Percentiles rank a stretch among this genome's conserved stretches.
These are phyloP conservation scores for Falcaria lacertinaria DNA, from an alignment of 2,888 invertebrate genomes.

Conservation along the genomic window DNA sequence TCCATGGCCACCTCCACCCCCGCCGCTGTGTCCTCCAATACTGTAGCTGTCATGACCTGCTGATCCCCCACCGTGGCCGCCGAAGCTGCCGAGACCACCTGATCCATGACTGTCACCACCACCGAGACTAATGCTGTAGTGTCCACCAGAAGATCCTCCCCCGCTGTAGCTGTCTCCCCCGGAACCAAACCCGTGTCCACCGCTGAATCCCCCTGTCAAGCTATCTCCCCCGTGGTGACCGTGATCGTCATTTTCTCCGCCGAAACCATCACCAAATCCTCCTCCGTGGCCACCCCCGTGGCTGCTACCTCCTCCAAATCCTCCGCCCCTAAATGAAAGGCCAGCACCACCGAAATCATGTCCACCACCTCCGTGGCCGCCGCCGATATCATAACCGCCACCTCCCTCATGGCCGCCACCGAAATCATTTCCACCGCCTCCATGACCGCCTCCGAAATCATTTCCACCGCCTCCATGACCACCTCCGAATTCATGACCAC, in stretches of 20 bases:
- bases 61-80: constrained; percentile 17
- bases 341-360: constrained; percentile 19
- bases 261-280: constrained; percentile 14
- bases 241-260: constrained; percentile 21
- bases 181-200: constrained; percentile 29
- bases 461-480: constrained; percentile 12
- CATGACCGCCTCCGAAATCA: constrained; percentile 12
- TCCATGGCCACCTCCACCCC: constrained; percentile 16
- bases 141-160: constrained; percentile 9
- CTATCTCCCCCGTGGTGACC: constrained; percentile 16
- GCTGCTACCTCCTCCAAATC: constrained; percentile 21
- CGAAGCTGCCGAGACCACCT: constrained; percentile 16
- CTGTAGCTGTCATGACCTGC: constrained; percentile 19
- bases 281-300: constrained; percentile 15
- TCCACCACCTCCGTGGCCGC: constrained; percentile 17
- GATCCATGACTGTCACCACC: constrained; percentile 17
- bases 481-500: constrained; percentile 13
- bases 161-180: constrained; percentile 19
- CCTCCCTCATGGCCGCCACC: constrained; percentile 8
- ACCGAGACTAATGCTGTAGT: constrained; percentile 11
- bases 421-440: constrained; percentile 2
- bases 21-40: constrained; percentile 21
- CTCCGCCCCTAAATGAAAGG: constrained; percentile 25
- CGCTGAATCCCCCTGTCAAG: constrained; percentile 9
- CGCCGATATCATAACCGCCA: constrained; percentile 16